Percentiles rank a stretch among this genome's conserved stretches.
Evolutionary conservation across 2,797 vertebrate species (phyloP).

Genomic region (Denticeps clupeoides): DNA sequence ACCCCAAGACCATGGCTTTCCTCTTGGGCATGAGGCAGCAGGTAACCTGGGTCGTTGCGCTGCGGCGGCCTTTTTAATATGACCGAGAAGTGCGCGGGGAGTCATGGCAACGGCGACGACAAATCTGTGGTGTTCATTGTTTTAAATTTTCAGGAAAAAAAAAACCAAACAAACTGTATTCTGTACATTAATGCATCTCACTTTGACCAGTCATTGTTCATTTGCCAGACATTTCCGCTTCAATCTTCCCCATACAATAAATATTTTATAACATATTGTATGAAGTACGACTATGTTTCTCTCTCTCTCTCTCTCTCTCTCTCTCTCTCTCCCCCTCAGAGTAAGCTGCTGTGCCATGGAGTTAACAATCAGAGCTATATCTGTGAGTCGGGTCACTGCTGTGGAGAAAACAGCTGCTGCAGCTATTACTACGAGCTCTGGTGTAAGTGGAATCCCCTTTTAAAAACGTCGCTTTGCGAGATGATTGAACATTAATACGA

Average conservation of each 20-base stretch:
- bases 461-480: too few relatives aligned
- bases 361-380: slow-evolving; percentile 85
- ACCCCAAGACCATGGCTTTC: slow-evolving; percentile 76
- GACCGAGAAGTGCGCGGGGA: too few relatives aligned
- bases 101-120: too few relatives aligned
- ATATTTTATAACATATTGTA: neutral
- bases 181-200: too few relatives aligned
- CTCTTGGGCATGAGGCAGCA: slow-evolving; percentile 70
- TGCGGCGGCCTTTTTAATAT: too few relatives aligned
- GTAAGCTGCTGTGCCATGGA: slow-evolving; percentile 73
- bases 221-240: too few relatives aligned
- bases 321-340: slow-evolving; percentile 47
- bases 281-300: neutral
- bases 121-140: too few relatives aligned
- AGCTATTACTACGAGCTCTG: slow-evolving; percentile 93
- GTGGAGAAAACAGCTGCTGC: slow-evolving; percentile 87
- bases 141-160: too few relatives aligned
- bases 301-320: neutral
- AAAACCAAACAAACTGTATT: too few relatives aligned
- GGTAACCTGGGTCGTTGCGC: too few relatives aligned
- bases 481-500: too few relatives aligned
- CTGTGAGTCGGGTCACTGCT: slow-evolving; percentile 89
- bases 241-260: neutral
- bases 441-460: slow-evolving; percentile 65
- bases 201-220: too few relatives aligned